phyloP scores from a whole-genome alignment of 2,888 invertebrate species.

The Crocallis elinguaria region DNA sequence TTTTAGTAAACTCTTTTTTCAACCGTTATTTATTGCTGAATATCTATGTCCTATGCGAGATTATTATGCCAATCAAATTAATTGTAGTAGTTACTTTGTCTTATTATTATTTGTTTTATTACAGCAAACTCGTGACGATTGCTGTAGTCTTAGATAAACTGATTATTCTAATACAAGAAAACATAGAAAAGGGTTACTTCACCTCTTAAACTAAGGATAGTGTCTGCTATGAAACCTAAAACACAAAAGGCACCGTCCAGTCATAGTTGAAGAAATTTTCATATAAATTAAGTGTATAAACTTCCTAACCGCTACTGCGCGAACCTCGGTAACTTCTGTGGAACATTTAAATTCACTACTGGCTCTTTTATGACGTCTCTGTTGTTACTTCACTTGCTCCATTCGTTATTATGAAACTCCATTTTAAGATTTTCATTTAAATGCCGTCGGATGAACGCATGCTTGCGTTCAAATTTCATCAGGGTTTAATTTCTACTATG shows the following conservation, averaged over 20 bases:
- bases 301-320: conserved; percentile 55
- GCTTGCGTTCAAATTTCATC: conserved; percentile 20
- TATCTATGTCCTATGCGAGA: no score
- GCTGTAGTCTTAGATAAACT: no score
- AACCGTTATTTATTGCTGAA: no score
- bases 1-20: no score
- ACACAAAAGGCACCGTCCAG: neutral
- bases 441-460: conserved; percentile 26
- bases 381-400: conserved; percentile 42
- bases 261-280: conserved; percentile 62
- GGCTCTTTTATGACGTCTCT: conserved; percentile 45
- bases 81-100: no score
- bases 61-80: no score
- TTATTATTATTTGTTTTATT: no score
- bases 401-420: conserved; percentile 36
- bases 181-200: no score
- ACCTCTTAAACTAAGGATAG: no score
- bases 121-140: no score
- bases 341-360: conserved; percentile 59
- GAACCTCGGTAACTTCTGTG: conserved; percentile 56
- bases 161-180: no score
- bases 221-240: neutral
- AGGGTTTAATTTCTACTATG: conserved; percentile 7
- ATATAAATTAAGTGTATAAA: conserved; percentile 72
- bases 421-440: conserved; percentile 34